Evolutionary conservation across 35 echinoderm and acorn worm genomes (phyloP), one percentile per base, ranked within the genome.

Genomic region (Eucidaris tribuloides): DNA sequence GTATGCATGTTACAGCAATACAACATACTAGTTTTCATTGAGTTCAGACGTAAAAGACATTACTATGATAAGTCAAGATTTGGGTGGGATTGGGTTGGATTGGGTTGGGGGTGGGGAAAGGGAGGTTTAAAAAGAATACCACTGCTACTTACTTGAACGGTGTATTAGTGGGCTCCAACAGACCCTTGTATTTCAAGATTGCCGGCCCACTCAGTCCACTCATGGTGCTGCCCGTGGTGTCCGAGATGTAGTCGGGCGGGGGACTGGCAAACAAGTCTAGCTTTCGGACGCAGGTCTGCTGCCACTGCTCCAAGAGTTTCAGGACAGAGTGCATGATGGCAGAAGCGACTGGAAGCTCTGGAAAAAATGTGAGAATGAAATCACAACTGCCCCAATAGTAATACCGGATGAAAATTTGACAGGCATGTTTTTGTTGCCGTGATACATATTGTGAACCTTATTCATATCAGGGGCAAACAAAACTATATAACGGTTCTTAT

Each of bases 241-340:
- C 85, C 5, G 91, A 86, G 36, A 98, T 85, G 79, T 88, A 98
- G n/a, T 98, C 95, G 35, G 78, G 62, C 27, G 95, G 95, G 17
- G 95, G 95, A 14, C 90, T 77, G 28, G 95, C 86, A 83, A 98
- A 98, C 17, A 98, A 65, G n/a, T 98, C 95, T 24, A 98, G 66
- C 65, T 91, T 89, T 46, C 79, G 81, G 42, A 93, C 81, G 28
- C 92, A 61, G 1, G 90, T 83, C 42, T 88, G 89, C 78, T 93
- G 90, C 95, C 95, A 98, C 65, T 92, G 90, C 79, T 98, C 95
- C 54, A 98, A 49, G 24, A 92, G 71, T 54, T 98, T 98, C 2
- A 98, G 90, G 42, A 93, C 80, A 29, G 90, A 89, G 77, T 98
- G 95, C 50, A 98, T 54, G 33, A 92, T 82, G 17, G 95, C 86